Evolutionary conservation across 2,113 vertebrate species (phyloP), one percentile per base, ranked within the genome.

Genomic region (Rynchops niger): DNA sequence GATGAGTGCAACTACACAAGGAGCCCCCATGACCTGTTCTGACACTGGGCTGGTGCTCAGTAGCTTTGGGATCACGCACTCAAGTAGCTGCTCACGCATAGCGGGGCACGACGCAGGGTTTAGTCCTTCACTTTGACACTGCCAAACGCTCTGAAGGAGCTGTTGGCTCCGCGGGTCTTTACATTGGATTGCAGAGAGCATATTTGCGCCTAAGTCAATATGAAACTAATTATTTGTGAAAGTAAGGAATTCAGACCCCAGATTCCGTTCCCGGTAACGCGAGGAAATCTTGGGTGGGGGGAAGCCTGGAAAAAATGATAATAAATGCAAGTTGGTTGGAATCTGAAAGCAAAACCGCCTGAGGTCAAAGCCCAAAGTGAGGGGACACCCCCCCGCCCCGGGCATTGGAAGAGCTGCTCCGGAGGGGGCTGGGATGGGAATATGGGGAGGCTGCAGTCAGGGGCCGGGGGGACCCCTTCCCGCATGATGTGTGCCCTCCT

Each of bases 151-250:
- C 18, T 62, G 73, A 92, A 95, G 86, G 72, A 93, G 71, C 76
- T 86, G 15, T 2, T 97, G 93, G 94, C 90, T 93, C 82, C 4
- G 0, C 2, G 5, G 40, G 49, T 47, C 92, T 93, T 90, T 92
- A 91, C 43, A 5, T 23, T 93, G 92, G 88, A 93, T 52, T 61
- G 73, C 84, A 79, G 52, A 79, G 43, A 95, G 92, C 79, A 58
- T 93, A 86, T 88, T 93, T 96, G 82, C 2, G 8, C 90, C 89
- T 83, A 74, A 84, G 83, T 90, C 94, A 97, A 91, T 83, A 82
- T 5, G 55, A 59, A 84, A 82, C 23, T 23, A 43, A 88, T 92
- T 88, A 72, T 88, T 83, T 52, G 69, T 61, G 62, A 63, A 66
- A 91, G 82, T 16, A 36, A 89, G 42, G 71, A 92, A 91, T 95